Conservation (phyloP, 2,888 invertebrate genomes). For the Crematogaster levior region DNA sequence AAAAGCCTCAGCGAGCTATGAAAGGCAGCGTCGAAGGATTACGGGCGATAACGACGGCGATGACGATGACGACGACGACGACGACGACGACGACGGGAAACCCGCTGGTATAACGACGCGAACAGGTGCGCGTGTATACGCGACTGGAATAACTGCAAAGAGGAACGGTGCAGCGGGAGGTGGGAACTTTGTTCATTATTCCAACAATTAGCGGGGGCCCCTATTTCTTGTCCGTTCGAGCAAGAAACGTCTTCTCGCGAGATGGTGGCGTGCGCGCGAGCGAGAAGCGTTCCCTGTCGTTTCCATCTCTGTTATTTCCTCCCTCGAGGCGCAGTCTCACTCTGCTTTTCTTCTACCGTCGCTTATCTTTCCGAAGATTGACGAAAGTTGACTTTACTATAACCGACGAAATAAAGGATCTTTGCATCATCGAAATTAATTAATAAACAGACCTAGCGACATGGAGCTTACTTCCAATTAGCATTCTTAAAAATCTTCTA, state of each 20-base stretch:
- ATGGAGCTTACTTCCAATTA: background rate
- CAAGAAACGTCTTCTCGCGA: slow-evolving; percentile 33
- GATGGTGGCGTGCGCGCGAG: background rate
- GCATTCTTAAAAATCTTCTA: background rate
- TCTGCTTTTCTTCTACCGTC: slow-evolving; percentile 1
- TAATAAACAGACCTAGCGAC: background rate
- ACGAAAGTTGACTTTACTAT: slow-evolving; percentile 14
- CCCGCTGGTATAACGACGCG: slow-evolving; percentile 55
- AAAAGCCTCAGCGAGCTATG: slow-evolving; percentile 64
- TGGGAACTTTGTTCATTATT: slow-evolving; percentile 77
- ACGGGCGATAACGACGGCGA: slow-evolving; percentile 51
- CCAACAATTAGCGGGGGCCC: slow-evolving; percentile 74
- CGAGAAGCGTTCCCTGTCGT: background rate
- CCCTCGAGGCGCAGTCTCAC: slow-evolving; percentile 3
- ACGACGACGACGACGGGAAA: background rate
- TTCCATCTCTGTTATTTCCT: slow-evolving; percentile 3
- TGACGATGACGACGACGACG: background rate
- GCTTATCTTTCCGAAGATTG: slow-evolving; percentile 44
- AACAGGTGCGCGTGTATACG: slow-evolving; percentile 43
- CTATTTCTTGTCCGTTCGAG: slow-evolving; percentile 70
- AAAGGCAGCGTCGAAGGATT: slow-evolving; percentile 63
- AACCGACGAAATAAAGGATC: slow-evolving; percentile 10
- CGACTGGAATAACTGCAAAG: slow-evolving; percentile 62
- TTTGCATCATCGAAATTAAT: background rate
- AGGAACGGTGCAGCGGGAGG: slow-evolving; percentile 35